These are phyloP conservation scores for Dicerorhinus sumatrensis DNA, from an alignment of 2,113 vertebrate genomes.

Conservation along the genomic window DNA sequence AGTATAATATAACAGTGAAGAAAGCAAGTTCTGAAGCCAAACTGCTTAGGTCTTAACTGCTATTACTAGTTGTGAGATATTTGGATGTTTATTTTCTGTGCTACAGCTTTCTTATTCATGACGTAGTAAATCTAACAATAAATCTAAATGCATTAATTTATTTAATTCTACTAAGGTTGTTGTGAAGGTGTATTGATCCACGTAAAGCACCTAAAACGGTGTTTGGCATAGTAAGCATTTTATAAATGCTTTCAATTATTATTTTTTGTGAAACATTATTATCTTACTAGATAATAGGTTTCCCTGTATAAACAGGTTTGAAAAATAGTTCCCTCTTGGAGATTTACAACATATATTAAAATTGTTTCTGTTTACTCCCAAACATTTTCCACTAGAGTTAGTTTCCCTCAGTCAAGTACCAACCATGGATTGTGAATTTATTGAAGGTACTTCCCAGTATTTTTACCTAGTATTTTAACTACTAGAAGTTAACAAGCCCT, in stretches of 20 bases:
- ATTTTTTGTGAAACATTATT: neutral
- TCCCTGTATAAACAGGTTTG: neutral
- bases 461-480: no score
- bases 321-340: neutral
- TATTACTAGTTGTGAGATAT: neutral
- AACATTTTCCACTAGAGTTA: neutral
- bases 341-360: neutral
- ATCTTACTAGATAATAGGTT: neutral
- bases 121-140: neutral
- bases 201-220: neutral
- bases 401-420: neutral
- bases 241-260: neutral
- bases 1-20: neutral
- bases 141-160: conserved; percentile 9
- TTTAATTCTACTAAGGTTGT: neutral
- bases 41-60: neutral
- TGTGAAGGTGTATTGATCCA: neutral
- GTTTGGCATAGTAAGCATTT: neutral
- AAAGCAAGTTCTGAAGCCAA: neutral
- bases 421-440: neutral
- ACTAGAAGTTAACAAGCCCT: neutral
- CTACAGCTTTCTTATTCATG: neutral
- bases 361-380: neutral
- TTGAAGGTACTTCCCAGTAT: neutral
- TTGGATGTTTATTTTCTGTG: neutral